Conservation (phyloP, 2,797 vertebrate species). For the Argya squamiceps region DNA sequence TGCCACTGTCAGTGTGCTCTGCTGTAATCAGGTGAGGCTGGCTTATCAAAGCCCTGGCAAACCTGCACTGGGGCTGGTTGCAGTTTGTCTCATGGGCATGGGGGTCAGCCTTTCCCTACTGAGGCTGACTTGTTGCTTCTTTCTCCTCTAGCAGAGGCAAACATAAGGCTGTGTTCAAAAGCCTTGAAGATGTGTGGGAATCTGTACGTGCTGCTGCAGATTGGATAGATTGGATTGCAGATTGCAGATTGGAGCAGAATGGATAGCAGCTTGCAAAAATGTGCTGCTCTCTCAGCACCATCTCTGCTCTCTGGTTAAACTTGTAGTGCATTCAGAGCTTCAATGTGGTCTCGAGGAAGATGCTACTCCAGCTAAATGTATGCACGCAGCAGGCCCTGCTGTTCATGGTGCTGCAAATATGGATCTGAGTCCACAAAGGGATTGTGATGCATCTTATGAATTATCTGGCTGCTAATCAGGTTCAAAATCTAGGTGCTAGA, state of each 20-base stretch:
- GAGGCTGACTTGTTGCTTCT: not conserved
- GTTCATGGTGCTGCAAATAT: too few species aligned
- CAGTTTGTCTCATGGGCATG: not conserved
- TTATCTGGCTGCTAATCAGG: not conserved
- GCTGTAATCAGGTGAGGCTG: not conserved
- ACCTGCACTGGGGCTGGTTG: not conserved
- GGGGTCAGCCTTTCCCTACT: not conserved
- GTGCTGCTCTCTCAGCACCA: not conserved
- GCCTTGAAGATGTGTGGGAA: not conserved
- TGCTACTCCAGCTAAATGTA: not conserved
- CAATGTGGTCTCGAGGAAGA: not conserved
- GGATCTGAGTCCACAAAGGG: not conserved
- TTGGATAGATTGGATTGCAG: too few species aligned
- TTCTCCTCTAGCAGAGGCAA: not conserved
- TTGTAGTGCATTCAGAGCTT: not conserved
- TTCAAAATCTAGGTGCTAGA: not conserved
- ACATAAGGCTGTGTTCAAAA: not conserved
- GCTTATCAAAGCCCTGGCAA: not conserved
- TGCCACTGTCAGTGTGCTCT: not conserved
- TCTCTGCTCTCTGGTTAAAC: not conserved
- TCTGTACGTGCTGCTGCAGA: accelerated
- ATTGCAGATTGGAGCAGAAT: not conserved
- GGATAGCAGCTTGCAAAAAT: not conserved
- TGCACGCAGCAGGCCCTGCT: not conserved
- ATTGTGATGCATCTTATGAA: not conserved